These are phyloP conservation scores for Scaptodrosophila latifasciaeformis DNA, from an alignment of 2,888 invertebrate species.

Conservation along the genomic window DNA sequence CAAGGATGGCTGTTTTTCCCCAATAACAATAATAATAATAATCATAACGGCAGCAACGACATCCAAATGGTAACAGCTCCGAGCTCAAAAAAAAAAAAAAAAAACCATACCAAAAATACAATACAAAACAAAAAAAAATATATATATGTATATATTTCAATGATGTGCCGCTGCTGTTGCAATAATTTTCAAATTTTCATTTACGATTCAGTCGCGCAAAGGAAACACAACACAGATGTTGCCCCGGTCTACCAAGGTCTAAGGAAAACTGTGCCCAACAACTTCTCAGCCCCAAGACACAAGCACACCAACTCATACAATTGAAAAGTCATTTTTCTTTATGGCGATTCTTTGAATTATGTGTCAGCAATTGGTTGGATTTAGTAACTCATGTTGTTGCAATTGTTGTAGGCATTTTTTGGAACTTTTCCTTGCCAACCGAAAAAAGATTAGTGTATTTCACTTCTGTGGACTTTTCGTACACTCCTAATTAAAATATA, in stretches of 20 bases:
- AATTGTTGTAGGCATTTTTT: no score
- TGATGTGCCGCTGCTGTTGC: constrained; percentile 57
- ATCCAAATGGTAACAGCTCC: constrained; percentile 11
- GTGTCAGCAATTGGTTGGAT: constrained; percentile 53
- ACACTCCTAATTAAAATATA: no score
- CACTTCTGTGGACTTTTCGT: no score
- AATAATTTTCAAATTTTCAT: constrained; percentile 68
- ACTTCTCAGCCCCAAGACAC: constrained; percentile 8
- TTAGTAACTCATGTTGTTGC: no score
- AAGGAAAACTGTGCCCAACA: constrained; percentile 30
- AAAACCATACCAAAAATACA: constrained; percentile 45
- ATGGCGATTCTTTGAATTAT: constrained; percentile 54
- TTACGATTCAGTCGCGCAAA: constrained; percentile 28
- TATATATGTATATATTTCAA: no score
- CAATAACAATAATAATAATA: constrained; percentile 61
- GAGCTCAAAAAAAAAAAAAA: background rate
- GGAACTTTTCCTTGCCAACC: no score
- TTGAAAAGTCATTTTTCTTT: constrained; percentile 63
- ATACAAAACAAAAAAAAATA: constrained; percentile 35
- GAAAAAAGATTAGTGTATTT: no score
- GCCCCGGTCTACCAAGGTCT: constrained; percentile 33
- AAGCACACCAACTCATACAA: constrained; percentile 28
- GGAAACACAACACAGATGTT: constrained; percentile 56
- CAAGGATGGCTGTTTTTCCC: constrained; percentile 14
- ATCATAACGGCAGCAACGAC: constrained; percentile 54